Evolutionary conservation across 2,113 vertebrate genomes (phyloP), one percentile per base, ranked within the genome.

Genomic region (Ia io): DNA sequence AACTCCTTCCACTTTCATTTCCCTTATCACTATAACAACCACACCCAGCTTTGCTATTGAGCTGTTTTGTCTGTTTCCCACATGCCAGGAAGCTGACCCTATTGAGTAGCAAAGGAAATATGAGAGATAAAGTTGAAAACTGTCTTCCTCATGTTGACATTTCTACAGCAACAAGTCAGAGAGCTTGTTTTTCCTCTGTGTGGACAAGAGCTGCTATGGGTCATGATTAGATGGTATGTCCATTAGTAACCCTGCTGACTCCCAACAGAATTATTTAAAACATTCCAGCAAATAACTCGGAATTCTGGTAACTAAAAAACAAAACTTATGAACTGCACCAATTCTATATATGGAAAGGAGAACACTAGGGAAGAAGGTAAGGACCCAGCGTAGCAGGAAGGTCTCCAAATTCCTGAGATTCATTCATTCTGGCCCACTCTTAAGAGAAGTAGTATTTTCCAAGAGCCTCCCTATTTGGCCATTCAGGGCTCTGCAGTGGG

Each of bases 1-100:
- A 10, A 42, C 74, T 61, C 53, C 89, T 92, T 96, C 96, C 95
- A 82, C 94, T 97, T 96, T 97, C 92, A 92, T 97, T 94, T 96
- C 93, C 95, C 86, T 96, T 96, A 93, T 96, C 95, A 80, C 88
- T 32, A 1, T 71, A 74, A 78, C 65, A 35, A 32, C 91, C 95
- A 87, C 95, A 92, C 96, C 96, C 92, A 91, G 2, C 51, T 22
- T 85, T 18, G 84, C 95, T 93, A 32, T 95, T 90, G 85, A 86
- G 44, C 80, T 28, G 22, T 77, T 76, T 80, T 88, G 89, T 90
- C 93, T 88, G 90, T 85, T 96, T 96, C 96, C 92, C 94, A 69
- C 96, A 88, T 17, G 17, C 88, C 82, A 47, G 44, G 25, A 80
- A 88, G 82, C 95, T 89, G 86, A 76, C 63, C 74, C 65, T 89